phyloP scores from a whole-genome alignment of 92 coral and sea anemone genomes.

The Isaurus tuberculatus region DNA sequence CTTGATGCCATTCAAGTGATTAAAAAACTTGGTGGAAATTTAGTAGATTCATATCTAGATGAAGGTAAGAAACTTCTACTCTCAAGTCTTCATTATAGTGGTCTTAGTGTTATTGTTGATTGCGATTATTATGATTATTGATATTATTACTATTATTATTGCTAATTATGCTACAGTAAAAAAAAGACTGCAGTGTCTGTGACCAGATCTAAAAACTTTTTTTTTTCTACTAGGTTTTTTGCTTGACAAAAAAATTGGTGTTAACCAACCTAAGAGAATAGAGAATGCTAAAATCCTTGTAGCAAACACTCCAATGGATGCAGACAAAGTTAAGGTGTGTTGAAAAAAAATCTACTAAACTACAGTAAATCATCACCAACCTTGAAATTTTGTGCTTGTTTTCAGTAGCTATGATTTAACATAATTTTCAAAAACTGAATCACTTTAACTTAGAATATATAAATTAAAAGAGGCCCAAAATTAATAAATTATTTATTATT shows the following conservation, averaged over 20 bases:
- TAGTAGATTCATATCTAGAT: slow-evolving; percentile 94
- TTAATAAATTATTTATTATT: too few species aligned
- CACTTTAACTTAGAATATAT: too few species aligned
- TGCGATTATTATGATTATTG: too few species aligned
- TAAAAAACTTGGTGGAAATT: slow-evolving; percentile 97
- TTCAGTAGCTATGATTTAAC: too few species aligned
- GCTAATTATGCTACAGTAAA: too few species aligned
- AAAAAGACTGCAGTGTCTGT: too few species aligned
- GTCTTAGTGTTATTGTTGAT: too few species aligned
- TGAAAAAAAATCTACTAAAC: not conserved
- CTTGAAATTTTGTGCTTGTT: too few species aligned
- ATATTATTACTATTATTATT: too few species aligned
- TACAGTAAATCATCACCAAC: too few species aligned
- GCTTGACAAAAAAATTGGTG: slow-evolving; percentile 98
- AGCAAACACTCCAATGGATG: slow-evolving; percentile 98
- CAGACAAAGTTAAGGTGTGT: slow-evolving; percentile 95
- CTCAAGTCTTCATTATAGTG: not conserved
- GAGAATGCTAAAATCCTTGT: slow-evolving; percentile 94
- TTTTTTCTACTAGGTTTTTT: slow-evolving; percentile 74
- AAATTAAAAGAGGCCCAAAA: too few species aligned
- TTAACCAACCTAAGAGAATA: slow-evolving; percentile 95
- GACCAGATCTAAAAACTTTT: not conserved
- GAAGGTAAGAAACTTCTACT: slow-evolving; percentile 70
- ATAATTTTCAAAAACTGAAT: too few species aligned
- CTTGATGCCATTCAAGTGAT: slow-evolving; percentile 97